A percentile compares a stretch with the other conserved stretches of the same genome.
phyloP scores from a whole-genome alignment of 2,113 vertebrate genomes.

The Pluvialis apricaria region DNA sequence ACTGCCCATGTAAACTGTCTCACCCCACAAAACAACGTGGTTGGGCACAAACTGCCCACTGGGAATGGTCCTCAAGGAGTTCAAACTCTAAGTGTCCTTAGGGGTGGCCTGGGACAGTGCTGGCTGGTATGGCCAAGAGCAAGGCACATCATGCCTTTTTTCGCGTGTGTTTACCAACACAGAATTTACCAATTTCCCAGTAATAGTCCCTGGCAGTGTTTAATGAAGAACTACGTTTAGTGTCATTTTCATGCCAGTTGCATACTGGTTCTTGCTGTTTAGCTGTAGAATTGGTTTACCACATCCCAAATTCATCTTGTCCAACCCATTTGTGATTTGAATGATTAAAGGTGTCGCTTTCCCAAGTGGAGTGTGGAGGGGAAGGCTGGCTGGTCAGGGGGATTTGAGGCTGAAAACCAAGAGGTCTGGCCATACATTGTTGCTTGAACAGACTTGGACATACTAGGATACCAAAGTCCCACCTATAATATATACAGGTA shows the following conservation, averaged over 20 bases:
- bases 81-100: neutral
- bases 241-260: neutral
- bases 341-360: neutral
- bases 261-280: neutral
- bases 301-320: neutral
- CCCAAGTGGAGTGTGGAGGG: neutral
- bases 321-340: neutral
- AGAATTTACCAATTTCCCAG: neutral
- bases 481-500: neutral
- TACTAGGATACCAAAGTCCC: neutral
- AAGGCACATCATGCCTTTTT: neutral
- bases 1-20: neutral
- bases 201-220: neutral
- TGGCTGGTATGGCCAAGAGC: neutral
- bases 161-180: neutral
- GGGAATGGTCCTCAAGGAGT: neutral
- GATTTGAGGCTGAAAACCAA: neutral
- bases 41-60: neutral
- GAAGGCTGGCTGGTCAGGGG: neutral
- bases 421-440: neutral
- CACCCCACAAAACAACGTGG: accelerated
- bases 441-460: neutral
- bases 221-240: neutral
- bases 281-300: neutral
- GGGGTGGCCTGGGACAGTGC: neutral